Evolutionary conservation across 1,140 invertebrate species (phyloP).

Genomic region (Dendroctonus ponderosae): DNA sequence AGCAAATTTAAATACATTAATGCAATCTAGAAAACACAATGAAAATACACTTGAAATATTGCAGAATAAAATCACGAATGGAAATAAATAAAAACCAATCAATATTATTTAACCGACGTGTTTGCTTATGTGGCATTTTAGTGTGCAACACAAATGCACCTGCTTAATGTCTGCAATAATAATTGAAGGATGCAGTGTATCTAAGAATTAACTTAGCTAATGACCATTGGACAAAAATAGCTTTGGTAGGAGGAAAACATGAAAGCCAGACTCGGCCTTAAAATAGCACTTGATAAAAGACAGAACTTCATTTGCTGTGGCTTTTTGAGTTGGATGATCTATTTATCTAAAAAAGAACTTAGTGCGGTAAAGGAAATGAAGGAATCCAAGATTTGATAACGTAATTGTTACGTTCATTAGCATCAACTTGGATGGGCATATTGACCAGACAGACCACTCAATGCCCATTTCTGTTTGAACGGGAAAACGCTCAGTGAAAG

Average conservation of each 20-base stretch:
- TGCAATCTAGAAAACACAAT: too few relatives aligned
- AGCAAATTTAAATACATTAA: too few relatives aligned
- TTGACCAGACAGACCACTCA: background rate
- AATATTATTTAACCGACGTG: too few relatives aligned
- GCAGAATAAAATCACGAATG: too few relatives aligned
- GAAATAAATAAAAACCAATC: too few relatives aligned
- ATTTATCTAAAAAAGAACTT: too few relatives aligned
- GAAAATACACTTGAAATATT: too few relatives aligned
- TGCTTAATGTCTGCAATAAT: too few relatives aligned
- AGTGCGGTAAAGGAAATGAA: too few relatives aligned
- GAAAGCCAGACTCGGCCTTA: background rate
- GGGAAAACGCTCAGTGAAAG: background rate
- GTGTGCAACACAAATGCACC: too few relatives aligned
- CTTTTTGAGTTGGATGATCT: background rate
- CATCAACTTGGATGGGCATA: background rate
- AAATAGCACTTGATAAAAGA: background rate
- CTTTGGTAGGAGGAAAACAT: constrained; percentile 4
- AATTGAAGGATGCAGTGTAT: background rate
- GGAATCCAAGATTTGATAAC: background rate
- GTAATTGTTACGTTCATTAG: background rate
- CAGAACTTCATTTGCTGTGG: background rate
- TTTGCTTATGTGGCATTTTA: too few relatives aligned
- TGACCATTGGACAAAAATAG: background rate
- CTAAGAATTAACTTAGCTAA: constrained; percentile 6
- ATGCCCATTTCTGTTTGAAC: background rate